A percentile compares a stretch with the other conserved stretches of the same genome.
phyloP scores from a whole-genome alignment of 2,888 invertebrate genomes.

The Amblyjoppa proteus region DNA sequence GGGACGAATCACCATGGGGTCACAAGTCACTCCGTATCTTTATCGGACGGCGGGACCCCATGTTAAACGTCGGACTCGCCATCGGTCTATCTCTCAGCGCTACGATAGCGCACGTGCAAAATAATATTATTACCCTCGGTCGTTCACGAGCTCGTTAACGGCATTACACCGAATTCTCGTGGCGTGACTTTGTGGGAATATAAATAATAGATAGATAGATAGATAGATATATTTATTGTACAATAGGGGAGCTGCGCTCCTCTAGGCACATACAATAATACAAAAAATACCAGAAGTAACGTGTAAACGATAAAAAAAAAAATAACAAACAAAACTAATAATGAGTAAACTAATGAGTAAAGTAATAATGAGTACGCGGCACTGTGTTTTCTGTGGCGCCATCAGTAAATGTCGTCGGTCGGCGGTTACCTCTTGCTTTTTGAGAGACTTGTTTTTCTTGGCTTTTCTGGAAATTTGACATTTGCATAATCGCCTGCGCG shows the following conservation, averaged over 20 bases:
- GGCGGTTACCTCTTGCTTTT: conserved; percentile 21
- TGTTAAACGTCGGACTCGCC: conserved; percentile 76
- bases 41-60: conserved; percentile 76
- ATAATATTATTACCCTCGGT: conserved; percentile 74
- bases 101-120: conserved; percentile 81
- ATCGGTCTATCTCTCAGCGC: conserved; percentile 55
- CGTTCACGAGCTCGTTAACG: conserved; percentile 70
- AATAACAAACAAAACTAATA: too few relatives aligned
- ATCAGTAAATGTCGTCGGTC: conserved; percentile 7
- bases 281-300: too few relatives aligned
- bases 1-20: conserved; percentile 80
- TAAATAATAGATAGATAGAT: conserved; percentile 10
- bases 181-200: conserved; percentile 7
- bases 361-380: not conserved
- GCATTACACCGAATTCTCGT: conserved; percentile 55
- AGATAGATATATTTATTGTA: too few relatives aligned
- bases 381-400: conserved; percentile 1
- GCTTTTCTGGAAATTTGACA: conserved; percentile 30
- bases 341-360: too few relatives aligned
- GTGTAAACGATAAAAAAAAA: too few relatives aligned
- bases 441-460: not conserved
- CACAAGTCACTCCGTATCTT: conserved; percentile 79
- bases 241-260: too few relatives aligned
- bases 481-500: conserved; percentile 42
- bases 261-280: too few relatives aligned